Conservation (phyloP, 2,113 vertebrate genomes). For the Phodopus roborovskii region DNA sequence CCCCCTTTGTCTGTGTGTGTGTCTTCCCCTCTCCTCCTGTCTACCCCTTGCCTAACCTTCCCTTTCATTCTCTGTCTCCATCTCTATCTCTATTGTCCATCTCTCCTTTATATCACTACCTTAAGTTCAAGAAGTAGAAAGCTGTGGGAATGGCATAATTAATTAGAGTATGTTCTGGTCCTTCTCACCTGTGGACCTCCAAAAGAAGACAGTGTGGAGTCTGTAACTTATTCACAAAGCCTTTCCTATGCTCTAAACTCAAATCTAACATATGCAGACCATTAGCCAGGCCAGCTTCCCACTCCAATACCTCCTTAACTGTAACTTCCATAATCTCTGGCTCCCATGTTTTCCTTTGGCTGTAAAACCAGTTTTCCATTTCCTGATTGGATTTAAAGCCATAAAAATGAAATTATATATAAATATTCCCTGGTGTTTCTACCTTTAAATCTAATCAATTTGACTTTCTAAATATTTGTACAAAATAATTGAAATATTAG, state of each 20-base stretch:
- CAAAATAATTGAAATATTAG: not conserved
- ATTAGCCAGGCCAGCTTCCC: not conserved
- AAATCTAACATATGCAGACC: not conserved
- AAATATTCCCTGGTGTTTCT: not conserved
- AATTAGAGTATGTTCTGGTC: not conserved
- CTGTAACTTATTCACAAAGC: not conserved
- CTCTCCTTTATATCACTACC: not conserved
- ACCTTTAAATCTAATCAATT: not conserved
- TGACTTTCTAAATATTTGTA: not conserved
- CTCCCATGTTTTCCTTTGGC: not conserved
- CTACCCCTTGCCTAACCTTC: fast-evolving
- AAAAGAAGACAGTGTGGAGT: not conserved
- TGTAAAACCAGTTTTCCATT: not conserved
- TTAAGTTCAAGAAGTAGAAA: not conserved
- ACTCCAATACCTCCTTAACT: not conserved
- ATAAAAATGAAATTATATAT: not conserved
- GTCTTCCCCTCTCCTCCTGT: not conserved
- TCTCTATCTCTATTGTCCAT: not conserved
- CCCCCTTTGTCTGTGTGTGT: not conserved
- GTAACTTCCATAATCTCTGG: not conserved
- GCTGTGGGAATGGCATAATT: not conserved
- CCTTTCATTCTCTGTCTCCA: not conserved
- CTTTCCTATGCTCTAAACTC: not conserved
- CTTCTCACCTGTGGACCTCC: no score
- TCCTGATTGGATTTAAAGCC: not conserved